Evolutionary conservation across 2,113 vertebrate genomes (phyloP).

Genomic region (Aegypius monachus): DNA sequence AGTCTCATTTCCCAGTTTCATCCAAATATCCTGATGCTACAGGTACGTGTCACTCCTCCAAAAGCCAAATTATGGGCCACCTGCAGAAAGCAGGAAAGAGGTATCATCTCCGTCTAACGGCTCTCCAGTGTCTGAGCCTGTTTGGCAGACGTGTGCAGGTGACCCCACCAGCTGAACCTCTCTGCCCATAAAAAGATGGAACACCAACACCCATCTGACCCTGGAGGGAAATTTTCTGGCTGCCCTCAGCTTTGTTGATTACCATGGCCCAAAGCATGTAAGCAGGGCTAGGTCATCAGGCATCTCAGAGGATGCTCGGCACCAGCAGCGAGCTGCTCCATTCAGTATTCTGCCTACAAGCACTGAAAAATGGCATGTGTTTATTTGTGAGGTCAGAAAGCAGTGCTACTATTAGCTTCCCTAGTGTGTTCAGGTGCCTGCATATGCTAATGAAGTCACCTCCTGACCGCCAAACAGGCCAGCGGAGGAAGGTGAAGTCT

Average conservation of each 20-base stretch:
- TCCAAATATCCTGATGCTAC: neutral
- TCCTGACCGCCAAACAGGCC: neutral
- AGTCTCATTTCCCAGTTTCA: neutral
- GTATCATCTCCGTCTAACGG: neutral
- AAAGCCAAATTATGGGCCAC: neutral
- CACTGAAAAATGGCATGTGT: neutral
- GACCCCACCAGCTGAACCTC: neutral
- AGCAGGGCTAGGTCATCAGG: neutral
- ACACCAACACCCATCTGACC: neutral
- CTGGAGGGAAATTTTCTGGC: neutral
- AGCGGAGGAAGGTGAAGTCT: neutral
- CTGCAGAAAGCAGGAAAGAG: neutral
- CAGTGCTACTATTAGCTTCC: neutral
- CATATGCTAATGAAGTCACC: accelerated
- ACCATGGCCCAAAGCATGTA: accelerated
- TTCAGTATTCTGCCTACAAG: neutral
- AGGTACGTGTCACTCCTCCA: neutral
- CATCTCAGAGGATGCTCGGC: neutral
- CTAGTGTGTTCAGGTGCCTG: neutral
- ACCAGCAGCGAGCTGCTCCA: accelerated
- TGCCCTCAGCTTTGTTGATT: neutral
- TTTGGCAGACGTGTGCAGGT: neutral
- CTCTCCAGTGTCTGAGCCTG: neutral
- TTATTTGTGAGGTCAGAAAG: neutral
- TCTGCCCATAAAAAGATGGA: neutral